Evolutionary conservation across 2,113 vertebrate genomes (phyloP).

Genomic region (Varanus komodoensis): DNA sequence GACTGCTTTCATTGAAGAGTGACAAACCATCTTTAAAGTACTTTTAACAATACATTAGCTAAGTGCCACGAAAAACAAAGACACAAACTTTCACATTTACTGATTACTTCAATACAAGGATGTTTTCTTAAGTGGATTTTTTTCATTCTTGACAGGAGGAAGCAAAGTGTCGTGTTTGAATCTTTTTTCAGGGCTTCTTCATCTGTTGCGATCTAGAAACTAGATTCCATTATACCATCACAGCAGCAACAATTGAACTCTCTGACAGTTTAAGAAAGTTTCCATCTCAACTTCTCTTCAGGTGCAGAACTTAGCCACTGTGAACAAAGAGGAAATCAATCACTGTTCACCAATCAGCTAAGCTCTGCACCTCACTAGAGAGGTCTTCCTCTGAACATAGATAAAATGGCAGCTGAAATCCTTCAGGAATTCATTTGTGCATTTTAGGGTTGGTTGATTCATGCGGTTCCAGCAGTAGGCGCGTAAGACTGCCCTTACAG

Average conservation of each 20-base stretch:
- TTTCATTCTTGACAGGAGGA: conserved; percentile 9
- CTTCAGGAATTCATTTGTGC: conserved; percentile 55
- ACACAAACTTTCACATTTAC: neutral
- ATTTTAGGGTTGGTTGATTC: conserved; percentile 30
- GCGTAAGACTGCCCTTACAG: conserved; percentile 47
- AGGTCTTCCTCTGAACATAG: conserved; percentile 76
- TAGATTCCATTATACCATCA: conserved; percentile 7
- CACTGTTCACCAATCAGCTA: conserved; percentile 99
- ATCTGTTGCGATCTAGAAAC: neutral
- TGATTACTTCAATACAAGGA: neutral
- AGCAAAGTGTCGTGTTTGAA: neutral
- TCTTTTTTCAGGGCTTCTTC: conserved; percentile 17
- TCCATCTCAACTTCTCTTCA: conserved; percentile 92
- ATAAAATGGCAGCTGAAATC: conserved; percentile 55
- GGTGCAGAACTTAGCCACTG: conserved; percentile 99
- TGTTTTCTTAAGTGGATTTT: neutral
- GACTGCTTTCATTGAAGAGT: conserved; percentile 8
- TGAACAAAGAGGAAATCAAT: conserved; percentile 99
- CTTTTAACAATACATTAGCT: conserved; percentile 38
- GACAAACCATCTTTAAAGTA: conserved; percentile 14
- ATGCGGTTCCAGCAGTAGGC: conserved; percentile 45
- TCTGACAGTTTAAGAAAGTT: conserved; percentile 53
- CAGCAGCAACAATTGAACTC: neutral
- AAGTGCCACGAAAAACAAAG: conserved; percentile 32
- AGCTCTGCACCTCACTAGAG: conserved; percentile 98